A percentile compares a stretch with the other conserved stretches of the same genome.
Evolutionary conservation across 2,888 invertebrate species (phyloP).

Genomic region (Galerucella pusilla): DNA sequence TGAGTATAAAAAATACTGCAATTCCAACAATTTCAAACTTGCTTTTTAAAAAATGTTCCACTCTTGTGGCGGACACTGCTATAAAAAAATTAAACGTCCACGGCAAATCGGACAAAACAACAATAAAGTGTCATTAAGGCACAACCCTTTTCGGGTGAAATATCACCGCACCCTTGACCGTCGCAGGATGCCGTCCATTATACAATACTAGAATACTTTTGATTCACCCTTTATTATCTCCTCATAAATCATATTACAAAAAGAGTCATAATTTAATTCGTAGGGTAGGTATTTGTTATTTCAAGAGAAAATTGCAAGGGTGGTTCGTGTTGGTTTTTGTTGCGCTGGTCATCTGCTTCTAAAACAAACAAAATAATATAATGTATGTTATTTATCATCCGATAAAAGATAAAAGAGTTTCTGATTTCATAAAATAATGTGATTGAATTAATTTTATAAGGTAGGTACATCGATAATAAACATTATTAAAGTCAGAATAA

Average conservation of each 20-base stretch:
- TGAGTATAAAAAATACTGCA: no score
- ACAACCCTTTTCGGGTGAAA: conserved; percentile 11
- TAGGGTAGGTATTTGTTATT: conserved; percentile 29
- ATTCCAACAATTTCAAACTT: no score
- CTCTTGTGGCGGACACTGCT: no score
- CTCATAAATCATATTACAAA: conserved; percentile 37
- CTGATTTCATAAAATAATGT: no score
- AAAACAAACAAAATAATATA: conserved; percentile 23
- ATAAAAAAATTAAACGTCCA: neutral
- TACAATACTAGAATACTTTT: conserved; percentile 12
- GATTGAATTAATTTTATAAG: no score
- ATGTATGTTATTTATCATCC: neutral
- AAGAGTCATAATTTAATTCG: conserved; percentile 40
- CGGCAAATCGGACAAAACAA: neutral
- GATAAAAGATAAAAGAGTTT: neutral
- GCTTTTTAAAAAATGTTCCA: no score
- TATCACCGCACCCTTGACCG: conserved; percentile 16
- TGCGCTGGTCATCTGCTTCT: conserved; percentile 27
- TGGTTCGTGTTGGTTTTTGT: conserved; percentile 20
- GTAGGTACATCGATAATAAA: no score
- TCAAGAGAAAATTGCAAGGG: conserved; percentile 40
- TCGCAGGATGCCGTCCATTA: neutral
- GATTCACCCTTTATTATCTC: conserved; percentile 35
- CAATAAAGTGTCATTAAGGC: conserved; percentile 14
- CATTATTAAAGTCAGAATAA: no score